Base-by-base conservation (phyloP, 2,888 invertebrate species). In the Blomia tropicalis region DNA sequence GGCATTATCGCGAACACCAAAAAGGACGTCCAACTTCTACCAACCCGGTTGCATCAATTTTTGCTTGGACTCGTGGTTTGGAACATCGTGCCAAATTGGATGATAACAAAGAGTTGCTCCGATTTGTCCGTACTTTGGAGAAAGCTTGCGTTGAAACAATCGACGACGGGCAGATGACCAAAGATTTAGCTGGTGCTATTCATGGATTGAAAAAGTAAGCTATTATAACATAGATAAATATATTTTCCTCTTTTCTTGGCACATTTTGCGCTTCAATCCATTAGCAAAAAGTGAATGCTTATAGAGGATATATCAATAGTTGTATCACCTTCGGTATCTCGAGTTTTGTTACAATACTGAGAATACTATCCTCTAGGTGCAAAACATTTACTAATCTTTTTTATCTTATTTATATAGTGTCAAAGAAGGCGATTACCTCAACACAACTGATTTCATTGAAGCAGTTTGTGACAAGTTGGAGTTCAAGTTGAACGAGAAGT, bases 11-110 rank as follows among this genome's bases (percentile, higher is more conserved):
- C 58, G 70, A 75, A 68, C 78, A 79, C 68, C 78, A 79, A 66
- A 74, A 78, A 66, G 95, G 95, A 67, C 87, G 93, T 74, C 95
- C 95, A 77, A 98, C 98, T 0, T 95, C 95, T 31, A 98, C 96
- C 58, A 98, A 98, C 75, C 91, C 96, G 0, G 95, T 98, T 71
- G 96, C 79, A 77, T 96, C 95, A 0, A 96, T 98, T 71, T 98
- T 93, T 75, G 98, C 98, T 1, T 98, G 98, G 98, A 90, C 92
- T 0, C 81, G 84, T 69, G 98, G 95, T 54, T 78, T 96, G 3
- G 75, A 87, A 59, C 96, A 98, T 73, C 83, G 96, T 64, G 96
- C 95, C 63, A 88, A 91, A 72, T 78, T 98, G 66, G 96, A 98
- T 72, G 78, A 83, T 69, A 98, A 98, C 72, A 71, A 75, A 5